A percentile compares a stretch with the other conserved stretches of the same genome.
phyloP scores from a whole-genome alignment of 2,888 invertebrate species.

The Melieria crassipennis region DNA sequence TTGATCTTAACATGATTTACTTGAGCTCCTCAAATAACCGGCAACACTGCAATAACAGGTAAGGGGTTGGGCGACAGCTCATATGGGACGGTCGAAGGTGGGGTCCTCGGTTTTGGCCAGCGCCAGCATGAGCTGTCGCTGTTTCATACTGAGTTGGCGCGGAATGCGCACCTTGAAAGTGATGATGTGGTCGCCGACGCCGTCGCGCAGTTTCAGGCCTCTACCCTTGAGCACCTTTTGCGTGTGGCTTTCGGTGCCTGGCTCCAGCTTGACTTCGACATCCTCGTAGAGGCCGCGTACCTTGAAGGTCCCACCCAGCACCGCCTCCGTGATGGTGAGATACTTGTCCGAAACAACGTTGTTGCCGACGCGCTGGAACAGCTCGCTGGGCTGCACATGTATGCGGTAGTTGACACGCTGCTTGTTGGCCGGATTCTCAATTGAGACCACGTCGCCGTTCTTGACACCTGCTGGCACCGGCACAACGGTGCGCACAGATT shows the following conservation, averaged over 20 bases:
- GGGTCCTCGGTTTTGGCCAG: constrained; percentile 58
- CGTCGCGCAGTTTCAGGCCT: constrained; percentile 52
- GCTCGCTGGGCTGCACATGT: constrained; percentile 51
- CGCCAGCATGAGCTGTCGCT: constrained; percentile 58
- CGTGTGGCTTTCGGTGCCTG: constrained; percentile 60
- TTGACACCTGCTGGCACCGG: constrained; percentile 55
- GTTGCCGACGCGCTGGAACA: constrained; percentile 57
- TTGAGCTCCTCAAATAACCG: constrained; percentile 34
- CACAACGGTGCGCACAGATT: constrained; percentile 50
- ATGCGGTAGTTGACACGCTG: constrained; percentile 53
- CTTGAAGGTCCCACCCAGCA: constrained; percentile 57
- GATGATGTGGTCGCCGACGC: constrained; percentile 57
- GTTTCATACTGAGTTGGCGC: constrained; percentile 55
- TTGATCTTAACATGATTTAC: constrained; percentile 27
- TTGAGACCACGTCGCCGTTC: constrained; percentile 53
- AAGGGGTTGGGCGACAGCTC: not conserved
- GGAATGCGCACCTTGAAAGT: constrained; percentile 60
- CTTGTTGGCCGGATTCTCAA: constrained; percentile 56
- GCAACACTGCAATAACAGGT: constrained; percentile 13
- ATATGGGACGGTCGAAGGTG: constrained; percentile 46
- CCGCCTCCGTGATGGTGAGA: constrained; percentile 57
- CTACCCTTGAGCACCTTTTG: constrained; percentile 53
- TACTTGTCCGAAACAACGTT: constrained; percentile 57
- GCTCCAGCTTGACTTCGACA: constrained; percentile 53
- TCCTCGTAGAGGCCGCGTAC: constrained; percentile 59